These are phyloP conservation scores for Manis crassicaudata DNA, from an alignment of 2,797 vertebrate genomes.

Conservation along the genomic window DNA sequence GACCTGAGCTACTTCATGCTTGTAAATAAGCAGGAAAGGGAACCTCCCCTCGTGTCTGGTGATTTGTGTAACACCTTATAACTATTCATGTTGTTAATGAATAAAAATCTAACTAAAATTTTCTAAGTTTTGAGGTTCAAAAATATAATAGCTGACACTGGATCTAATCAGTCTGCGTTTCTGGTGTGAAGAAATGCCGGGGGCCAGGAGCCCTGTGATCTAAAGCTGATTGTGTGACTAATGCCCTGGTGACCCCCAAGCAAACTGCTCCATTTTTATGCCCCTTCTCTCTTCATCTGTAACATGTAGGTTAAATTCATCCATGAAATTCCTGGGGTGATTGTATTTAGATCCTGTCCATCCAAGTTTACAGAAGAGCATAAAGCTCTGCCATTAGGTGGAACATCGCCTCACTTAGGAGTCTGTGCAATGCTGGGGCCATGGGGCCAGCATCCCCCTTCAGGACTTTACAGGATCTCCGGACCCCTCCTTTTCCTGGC, in stretches of 20 bases:
- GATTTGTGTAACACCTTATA: neutral
- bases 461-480: neutral
- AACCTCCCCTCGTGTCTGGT: neutral
- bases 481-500: neutral
- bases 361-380: neutral
- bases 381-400: neutral
- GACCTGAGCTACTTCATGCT: conserved; percentile 14
- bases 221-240: neutral
- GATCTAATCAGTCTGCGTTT: neutral
- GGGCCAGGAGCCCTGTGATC: neutral
- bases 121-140: neutral
- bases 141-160: neutral
- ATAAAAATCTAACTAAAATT: neutral
- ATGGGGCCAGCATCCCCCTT: neutral
- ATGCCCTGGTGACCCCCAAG: neutral
- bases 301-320: neutral
- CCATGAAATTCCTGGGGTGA: neutral
- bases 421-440: neutral
- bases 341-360: neutral
- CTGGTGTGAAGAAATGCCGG: neutral
- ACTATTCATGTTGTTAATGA: neutral
- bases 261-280: neutral
- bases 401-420: neutral
- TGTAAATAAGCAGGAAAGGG: neutral
- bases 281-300: neutral